Conservation (phyloP, 53 echinoderm and acorn worm species). For the Pentamera pediparva region DNA sequence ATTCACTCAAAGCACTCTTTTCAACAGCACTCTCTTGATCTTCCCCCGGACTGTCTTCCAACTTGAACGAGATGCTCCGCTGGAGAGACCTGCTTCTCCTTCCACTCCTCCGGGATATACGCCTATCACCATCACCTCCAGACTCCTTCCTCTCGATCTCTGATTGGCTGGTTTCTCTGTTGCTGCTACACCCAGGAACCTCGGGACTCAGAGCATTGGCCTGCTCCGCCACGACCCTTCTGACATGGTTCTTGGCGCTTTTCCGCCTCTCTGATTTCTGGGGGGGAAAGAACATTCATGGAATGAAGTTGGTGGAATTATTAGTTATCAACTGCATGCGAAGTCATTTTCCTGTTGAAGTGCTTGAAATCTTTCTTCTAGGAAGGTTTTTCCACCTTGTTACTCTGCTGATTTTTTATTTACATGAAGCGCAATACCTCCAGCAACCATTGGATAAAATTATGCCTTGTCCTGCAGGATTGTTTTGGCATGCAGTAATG, state of each 20-base stretch:
- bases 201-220: conserved; percentile 9
- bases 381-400: too few species aligned
- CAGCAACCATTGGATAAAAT: too few species aligned
- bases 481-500: too few species aligned
- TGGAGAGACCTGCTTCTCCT: background rate
- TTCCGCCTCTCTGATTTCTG: conserved; percentile 25
- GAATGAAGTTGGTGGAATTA: too few species aligned
- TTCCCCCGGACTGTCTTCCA: conserved; percentile 1
- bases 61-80: conserved; percentile 2
- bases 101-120: background rate
- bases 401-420: too few species aligned
- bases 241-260: conserved; percentile 13
- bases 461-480: too few species aligned
- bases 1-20: too few species aligned
- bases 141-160: background rate
- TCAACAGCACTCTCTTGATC: background rate
- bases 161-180: background rate
- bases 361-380: too few species aligned
- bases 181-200: background rate
- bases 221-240: conserved; percentile 15
- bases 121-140: background rate
- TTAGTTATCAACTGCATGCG: too few species aligned
- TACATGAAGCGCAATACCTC: too few species aligned
- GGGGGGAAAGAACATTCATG: background rate
- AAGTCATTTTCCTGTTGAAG: too few species aligned